Evolutionary conservation across 2,797 vertebrate species (phyloP), one percentile per base, ranked within the genome.

Genomic region (Hypotaenidia okinawae): DNA sequence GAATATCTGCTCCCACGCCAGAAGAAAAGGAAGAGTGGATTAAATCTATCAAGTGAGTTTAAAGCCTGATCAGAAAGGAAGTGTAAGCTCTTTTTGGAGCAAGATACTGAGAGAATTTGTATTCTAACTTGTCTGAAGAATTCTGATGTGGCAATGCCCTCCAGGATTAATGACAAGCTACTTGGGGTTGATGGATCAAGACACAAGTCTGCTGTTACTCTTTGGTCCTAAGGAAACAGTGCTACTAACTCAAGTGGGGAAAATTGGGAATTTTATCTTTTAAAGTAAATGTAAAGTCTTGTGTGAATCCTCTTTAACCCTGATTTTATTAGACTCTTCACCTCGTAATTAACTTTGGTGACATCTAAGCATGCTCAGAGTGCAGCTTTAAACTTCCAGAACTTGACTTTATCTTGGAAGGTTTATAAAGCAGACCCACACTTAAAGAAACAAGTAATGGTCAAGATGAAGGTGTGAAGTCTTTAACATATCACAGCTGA

Each of bases 21-120:
- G 99, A 99, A 94, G 99, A 99, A 97, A 99, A 99, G 94, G 99
- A 99, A 61, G 99, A 99, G 97, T 99, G 99, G 99, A 99, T 99
- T 98, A 99, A 99, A 97, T 99, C 99, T 94, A 99, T 99, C 98
- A 99, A 99, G 99, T 99, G 98, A 98, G 99, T 95, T 55, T 12
- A 4, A 55, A 67, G 43, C 47, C 39, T 77, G 33, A 32, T 74
- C 49, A 87, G 37, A 94, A 90, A 58, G 32, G 2, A 84, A 47
- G 10, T 16, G 25, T 63, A 69, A 89, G 52, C 57, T 76, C 45
- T 86, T 90, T 39, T 23, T 1, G 5, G 70, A 76, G n/a, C 62
- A 35, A 62, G 66, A n/a, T 52, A 25, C 15, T 25, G 9, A 22
- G 63, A 51, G 39, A 89, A 68, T 54, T 63, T 64, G 69, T 63